Base-by-base conservation (phyloP, 2,888 invertebrate species). In the Shargacucullia verbasci region DNA sequence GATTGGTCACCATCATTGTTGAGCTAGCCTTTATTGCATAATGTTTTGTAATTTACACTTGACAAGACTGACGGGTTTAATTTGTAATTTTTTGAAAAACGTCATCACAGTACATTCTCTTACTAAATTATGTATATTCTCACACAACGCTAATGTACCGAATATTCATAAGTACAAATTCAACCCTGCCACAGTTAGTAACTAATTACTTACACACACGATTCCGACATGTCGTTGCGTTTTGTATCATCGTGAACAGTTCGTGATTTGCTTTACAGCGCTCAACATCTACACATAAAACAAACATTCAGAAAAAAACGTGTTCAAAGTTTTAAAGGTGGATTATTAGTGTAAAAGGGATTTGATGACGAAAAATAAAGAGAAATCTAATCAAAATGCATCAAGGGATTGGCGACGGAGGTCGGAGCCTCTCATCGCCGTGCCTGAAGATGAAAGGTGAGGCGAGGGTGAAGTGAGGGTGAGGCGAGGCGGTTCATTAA, bases 371-470 rank as follows among this genome's bases (percentile, higher is more conserved):
- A 92, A 89, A 88, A 91, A 87, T 87, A 92, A 90, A 82, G 91
- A 92, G 72, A 92, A 88, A 88, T 83, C 85, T 74, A 90, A 87
- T 87, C 88, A 86, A 78, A 89, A 82, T 78, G 82, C 82, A 74
- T 79, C 76, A 61, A 89, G 84, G 78, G 90, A 90, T 73, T 80
- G 88, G 85, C 86, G 89, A 70, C 89, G 90, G 79, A 86, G 88
- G 73, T 84, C 87, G 37, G 93, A 92, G 70, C 89, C 90, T 75
- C 86, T 92, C 64, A 82, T 92, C 46, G 82, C 89, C 14, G 92
- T 92, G 83, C 91, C 92, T 90, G 94, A 93, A 78, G 90, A 91
- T 92, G 92, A 93, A 91, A 91, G 93, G 94, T 93, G 89, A 94
- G 91, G 78, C 70, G 72, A 59, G 78, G 76, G 88, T 83, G 92